Conservation (phyloP, 1,140 invertebrate genomes). For the Doryteuthis pealeii region DNA sequence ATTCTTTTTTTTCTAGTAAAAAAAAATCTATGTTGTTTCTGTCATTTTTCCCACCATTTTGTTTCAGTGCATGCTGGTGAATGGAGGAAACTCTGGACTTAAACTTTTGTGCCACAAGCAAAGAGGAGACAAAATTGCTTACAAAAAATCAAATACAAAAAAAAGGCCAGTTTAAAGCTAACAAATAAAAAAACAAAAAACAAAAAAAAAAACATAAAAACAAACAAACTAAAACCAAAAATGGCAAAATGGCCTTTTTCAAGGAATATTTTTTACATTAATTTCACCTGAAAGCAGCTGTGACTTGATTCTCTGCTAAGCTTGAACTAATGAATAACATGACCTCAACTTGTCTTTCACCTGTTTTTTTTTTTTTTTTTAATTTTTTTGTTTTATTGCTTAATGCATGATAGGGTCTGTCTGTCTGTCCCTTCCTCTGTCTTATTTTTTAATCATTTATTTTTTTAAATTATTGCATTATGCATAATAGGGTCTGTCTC, state of each 20-base stretch:
- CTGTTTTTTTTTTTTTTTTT: background rate
- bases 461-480: no score
- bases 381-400: background rate
- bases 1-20: no score
- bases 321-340: constrained; percentile 7
- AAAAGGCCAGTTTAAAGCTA: background rate
- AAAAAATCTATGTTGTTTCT: no score
- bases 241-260: background rate
- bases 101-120: no score
- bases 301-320: constrained; percentile 8
- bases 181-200: background rate
- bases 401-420: no score
- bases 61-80: no score
- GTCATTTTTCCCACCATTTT: no score
- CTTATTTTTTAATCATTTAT: no score
- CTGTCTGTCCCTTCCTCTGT: no score
- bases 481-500: no score
- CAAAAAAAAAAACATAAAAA: background rate
- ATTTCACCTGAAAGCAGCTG: background rate
- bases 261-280: background rate
- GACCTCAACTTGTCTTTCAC: background rate
- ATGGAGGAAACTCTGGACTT: no score
- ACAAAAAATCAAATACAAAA: background rate
- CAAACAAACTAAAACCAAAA: background rate
- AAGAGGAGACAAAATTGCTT: background rate